Percentiles rank a stretch among this genome's conserved stretches.
phyloP scores from a whole-genome alignment of 1,140 invertebrate genomes.

The Eueides isabella region DNA sequence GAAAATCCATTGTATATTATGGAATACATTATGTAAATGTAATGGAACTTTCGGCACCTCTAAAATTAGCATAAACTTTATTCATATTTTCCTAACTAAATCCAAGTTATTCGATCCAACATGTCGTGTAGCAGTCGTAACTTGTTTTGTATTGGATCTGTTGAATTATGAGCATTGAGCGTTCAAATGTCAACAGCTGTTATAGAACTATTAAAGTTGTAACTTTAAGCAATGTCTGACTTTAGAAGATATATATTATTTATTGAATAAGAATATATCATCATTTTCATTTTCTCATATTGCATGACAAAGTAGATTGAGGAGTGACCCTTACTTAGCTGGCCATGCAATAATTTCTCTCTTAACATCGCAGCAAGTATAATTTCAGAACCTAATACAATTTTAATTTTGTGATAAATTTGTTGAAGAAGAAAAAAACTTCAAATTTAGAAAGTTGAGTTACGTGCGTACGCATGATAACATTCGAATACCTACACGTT shows the following conservation, averaged over 20 bases:
- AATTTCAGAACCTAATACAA: too few relatives aligned
- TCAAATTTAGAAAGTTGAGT: too few relatives aligned
- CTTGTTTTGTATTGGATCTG: slow-evolving; percentile 43
- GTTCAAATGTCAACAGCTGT: slow-evolving; percentile 38
- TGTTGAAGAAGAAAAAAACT: too few relatives aligned
- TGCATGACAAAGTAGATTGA: too few relatives aligned
- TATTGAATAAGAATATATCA: slow-evolving; percentile 17
- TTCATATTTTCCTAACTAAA: slow-evolving; percentile 27
- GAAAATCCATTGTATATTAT: not conserved
- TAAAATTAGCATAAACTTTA: slow-evolving; percentile 21
- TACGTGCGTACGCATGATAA: too few relatives aligned
- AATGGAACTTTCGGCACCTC: slow-evolving; percentile 16
- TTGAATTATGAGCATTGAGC: slow-evolving; percentile 40
- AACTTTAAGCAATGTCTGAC: slow-evolving; percentile 17
- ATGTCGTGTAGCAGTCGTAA: slow-evolving; percentile 30
- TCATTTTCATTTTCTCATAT: too few relatives aligned
- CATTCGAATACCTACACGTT: too few relatives aligned
- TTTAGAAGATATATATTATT: slow-evolving; percentile 11
- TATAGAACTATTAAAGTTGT: slow-evolving; percentile 38
- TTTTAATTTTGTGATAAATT: too few relatives aligned
- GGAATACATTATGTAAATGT: slow-evolving; percentile 1
- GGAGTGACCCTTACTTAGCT: too few relatives aligned
- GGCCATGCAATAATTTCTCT: too few relatives aligned
- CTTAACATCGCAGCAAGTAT: too few relatives aligned
- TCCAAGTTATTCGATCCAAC: slow-evolving; percentile 39